Conservation (phyloP, 2,797 vertebrate species). For the Phalanger gymnotis region DNA sequence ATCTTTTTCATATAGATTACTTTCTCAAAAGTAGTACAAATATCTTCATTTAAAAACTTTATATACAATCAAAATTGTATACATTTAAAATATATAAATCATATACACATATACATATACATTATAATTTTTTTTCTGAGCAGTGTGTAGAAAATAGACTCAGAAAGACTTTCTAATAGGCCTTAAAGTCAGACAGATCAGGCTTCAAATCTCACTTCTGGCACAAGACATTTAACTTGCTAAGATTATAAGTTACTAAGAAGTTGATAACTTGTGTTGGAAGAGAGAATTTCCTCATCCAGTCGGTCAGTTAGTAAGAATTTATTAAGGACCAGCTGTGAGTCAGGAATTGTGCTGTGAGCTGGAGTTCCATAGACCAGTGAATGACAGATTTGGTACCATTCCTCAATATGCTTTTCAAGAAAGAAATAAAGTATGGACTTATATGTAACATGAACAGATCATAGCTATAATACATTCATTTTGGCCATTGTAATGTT, state of each 20-base stretch:
- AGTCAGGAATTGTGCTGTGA: neutral
- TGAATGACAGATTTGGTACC: neutral
- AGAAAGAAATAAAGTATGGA: neutral
- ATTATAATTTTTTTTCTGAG: neutral
- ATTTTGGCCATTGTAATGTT: neutral
- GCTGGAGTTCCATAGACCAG: neutral
- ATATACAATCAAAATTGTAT: too few species aligned
- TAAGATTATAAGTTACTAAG: too few species aligned
- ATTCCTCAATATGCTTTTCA: neutral
- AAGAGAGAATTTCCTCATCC: too few species aligned
- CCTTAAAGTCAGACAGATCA: too few species aligned
- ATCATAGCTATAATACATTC: neutral
- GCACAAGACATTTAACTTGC: too few species aligned
- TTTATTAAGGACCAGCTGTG: neutral
- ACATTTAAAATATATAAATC: neutral
- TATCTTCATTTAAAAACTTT: too few species aligned
- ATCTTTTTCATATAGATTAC: neutral
- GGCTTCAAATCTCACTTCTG: too few species aligned
- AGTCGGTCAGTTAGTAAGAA: neutral
- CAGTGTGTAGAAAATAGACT: neutral
- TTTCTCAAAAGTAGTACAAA: too few species aligned
- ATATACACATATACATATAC: neutral
- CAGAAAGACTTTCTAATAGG: too few species aligned
- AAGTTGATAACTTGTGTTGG: too few species aligned
- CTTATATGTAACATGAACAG: slow-evolving; percentile 1